phyloP scores from a whole-genome alignment of 2,113 vertebrate species.

The Gymnorhina tibicen region DNA sequence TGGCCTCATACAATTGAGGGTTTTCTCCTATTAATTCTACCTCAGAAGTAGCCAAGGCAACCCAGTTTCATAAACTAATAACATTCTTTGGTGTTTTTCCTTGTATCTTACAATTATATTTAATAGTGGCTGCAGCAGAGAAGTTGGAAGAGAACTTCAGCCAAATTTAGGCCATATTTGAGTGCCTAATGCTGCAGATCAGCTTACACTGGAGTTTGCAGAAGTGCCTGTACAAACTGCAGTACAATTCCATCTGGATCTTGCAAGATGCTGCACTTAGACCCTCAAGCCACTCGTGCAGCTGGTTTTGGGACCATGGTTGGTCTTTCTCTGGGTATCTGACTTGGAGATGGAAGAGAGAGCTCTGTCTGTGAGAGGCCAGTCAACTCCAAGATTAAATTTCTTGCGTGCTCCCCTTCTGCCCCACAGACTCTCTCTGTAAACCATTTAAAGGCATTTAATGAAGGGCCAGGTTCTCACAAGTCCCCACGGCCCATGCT shows the following conservation, averaged over 20 bases:
- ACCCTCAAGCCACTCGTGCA: background rate
- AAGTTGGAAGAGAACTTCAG: background rate
- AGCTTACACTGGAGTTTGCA: background rate
- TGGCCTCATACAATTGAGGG: background rate
- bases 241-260: background rate
- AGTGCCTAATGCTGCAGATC: background rate
- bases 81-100: constrained; percentile 3
- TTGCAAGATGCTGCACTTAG: background rate
- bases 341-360: background rate
- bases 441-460: background rate
- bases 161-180: background rate
- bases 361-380: background rate
- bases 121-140: background rate
- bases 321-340: background rate
- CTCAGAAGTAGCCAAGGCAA: background rate
- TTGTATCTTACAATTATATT: constrained; percentile 13
- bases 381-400: background rate
- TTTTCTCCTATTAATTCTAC: background rate
- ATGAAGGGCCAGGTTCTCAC: background rate
- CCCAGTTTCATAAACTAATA: background rate
- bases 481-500: background rate
- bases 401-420: background rate
- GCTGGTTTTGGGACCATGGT: background rate
- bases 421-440: background rate
- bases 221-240: background rate